Conservation (phyloP, 2,888 invertebrate species). For the Aleiodes testaceus region DNA sequence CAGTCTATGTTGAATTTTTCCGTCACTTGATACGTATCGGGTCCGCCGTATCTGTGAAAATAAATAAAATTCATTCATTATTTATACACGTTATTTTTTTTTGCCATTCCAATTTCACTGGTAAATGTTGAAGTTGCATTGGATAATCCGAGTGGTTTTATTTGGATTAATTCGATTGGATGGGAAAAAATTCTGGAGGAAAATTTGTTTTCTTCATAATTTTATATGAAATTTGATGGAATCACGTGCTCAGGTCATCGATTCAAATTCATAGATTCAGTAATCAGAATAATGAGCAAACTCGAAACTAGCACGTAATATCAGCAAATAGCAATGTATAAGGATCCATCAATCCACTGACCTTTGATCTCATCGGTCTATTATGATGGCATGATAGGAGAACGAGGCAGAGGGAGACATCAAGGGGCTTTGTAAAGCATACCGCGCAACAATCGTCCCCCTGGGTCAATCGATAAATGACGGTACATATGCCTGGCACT, state of each 20-base stretch:
- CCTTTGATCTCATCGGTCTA: slow-evolving; percentile 31
- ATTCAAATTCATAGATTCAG: slow-evolving; percentile 3
- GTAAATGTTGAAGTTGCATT: too few species aligned
- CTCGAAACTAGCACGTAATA: slow-evolving; percentile 3
- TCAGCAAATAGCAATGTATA: slow-evolving; percentile 6
- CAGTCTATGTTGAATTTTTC: slow-evolving; percentile 89
- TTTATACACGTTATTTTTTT: not conserved
- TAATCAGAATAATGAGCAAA: slow-evolving; percentile 10
- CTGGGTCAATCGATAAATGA: slow-evolving; percentile 31
- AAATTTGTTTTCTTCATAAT: too few species aligned
- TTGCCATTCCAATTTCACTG: not conserved
- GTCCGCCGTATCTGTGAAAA: slow-evolving; percentile 87
- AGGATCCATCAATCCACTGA: slow-evolving; percentile 21
- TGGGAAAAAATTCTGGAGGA: too few species aligned
- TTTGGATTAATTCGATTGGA: too few species aligned
- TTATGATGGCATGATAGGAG: not conserved
- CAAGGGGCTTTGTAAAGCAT: slow-evolving; percentile 28
- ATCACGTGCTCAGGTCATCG: not conserved
- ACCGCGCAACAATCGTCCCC: slow-evolving; percentile 22
- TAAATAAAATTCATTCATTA: not conserved
- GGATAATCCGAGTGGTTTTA: too few species aligned
- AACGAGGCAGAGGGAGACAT: not conserved
- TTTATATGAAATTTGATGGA: too few species aligned
- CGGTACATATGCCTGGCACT: slow-evolving; percentile 18
- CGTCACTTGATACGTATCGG: slow-evolving; percentile 89